Evolutionary conservation across 2,797 vertebrate species (phyloP).

Genomic region (Xerus rutilus): DNA sequence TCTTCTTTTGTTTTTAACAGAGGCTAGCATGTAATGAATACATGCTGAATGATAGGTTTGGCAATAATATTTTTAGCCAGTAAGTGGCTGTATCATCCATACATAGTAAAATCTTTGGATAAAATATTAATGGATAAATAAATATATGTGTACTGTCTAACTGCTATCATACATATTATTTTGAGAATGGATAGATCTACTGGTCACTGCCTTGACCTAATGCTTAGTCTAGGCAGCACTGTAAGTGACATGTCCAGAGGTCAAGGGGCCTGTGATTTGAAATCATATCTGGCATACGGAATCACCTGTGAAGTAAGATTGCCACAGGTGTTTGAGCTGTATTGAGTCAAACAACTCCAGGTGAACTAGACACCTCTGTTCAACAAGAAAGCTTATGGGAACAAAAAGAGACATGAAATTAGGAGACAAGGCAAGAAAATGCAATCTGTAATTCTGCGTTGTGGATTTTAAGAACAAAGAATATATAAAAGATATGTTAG

Average conservation of each 20-base stretch:
- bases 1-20: not conserved
- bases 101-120: not conserved
- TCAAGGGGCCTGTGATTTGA: not conserved
- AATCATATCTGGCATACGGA: not conserved
- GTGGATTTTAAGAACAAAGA: not conserved
- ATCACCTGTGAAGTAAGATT: not conserved
- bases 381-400: not conserved
- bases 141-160: not conserved
- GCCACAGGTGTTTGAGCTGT: not conserved
- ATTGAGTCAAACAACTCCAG: not conserved
- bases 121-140: not conserved
- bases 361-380: not conserved
- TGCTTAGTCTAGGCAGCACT: not conserved
- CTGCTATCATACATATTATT: not conserved
- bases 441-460: not conserved
- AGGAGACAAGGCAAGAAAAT: not conserved
- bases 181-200: not conserved
- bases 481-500: not conserved
- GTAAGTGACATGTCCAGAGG: not conserved
- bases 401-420: not conserved
- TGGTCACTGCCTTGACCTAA: not conserved
- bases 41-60: rapidly evolving
- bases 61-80: not conserved
- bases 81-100: not conserved
- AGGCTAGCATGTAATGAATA: not conserved